Base-by-base conservation (phyloP, 2,113 vertebrate species). In the Chiloscyllium plagiosum region DNA sequence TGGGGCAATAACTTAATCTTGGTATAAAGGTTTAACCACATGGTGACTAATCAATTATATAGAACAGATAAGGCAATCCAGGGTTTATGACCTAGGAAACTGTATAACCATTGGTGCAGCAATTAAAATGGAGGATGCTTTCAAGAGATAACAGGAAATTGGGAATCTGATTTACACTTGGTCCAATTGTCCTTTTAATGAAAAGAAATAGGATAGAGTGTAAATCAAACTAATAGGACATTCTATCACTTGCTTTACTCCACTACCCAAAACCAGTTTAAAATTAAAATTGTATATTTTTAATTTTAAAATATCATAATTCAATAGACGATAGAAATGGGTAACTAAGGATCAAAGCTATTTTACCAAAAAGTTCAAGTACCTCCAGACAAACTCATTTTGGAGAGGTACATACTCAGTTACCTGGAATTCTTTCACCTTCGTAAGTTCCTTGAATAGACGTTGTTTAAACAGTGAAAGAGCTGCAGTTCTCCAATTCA, bases 381-480 rank as follows among this genome's bases (percentile, higher is more conserved):
- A 65, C n/a, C 26, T n/a, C 61, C n/a, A 22, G 66, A 66, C 61
- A 93, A 93, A 93, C 29, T 65, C 69, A 72, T 15, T 26, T 47
- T 95, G 68, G 47, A 72, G 69, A 50, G 68, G 68, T 15, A 72
- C 94, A 95, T 50, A 69, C 8, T 72, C 37, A 76, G 47, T 95
- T 95, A 98, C 99, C 96, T 97, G 97, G 96, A 97, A 97, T 0
- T 95, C 93, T 15, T 97, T 96, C 68, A 96, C 96, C 86, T 96
- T 96, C 80, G 97, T 0, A 20, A 99, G 97, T 78, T 97, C 97
- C 0, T 85, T 96, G 96, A 99, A 98, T 1, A 7, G 15, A 1
- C 95, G 15, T n/a, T 98, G 97, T 78, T 87, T 98, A 99, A 99
- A 99, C 0, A 99, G 96, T 22, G 96, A 95, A 95, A 97, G 96